Evolutionary conservation across 2,888 invertebrate genomes (phyloP).

Genomic region (Siphlonurus alternatus): DNA sequence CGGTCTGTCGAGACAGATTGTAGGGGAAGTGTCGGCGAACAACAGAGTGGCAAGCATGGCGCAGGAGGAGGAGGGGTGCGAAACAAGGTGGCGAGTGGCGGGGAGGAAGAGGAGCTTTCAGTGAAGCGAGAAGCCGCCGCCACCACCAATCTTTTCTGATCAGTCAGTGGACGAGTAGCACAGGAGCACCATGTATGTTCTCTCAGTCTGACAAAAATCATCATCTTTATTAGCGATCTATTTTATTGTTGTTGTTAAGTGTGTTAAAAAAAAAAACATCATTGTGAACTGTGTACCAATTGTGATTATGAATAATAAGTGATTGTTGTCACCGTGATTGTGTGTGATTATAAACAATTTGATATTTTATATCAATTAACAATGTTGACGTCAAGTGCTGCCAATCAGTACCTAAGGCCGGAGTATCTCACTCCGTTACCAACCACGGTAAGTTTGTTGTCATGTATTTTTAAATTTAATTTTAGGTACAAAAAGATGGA

Average conservation of each 20-base stretch:
- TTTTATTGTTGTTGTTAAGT: no score
- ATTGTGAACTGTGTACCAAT: no score
- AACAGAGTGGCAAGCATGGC: neutral
- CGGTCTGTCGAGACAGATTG: neutral
- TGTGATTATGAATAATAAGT: no score
- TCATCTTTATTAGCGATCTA: no score
- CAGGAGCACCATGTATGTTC: neutral
- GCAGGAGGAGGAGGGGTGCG: neutral
- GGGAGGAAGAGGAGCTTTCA: neutral
- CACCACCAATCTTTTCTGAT: neutral
- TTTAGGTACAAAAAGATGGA: no score
- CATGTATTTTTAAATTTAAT: no score
- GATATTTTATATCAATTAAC: neutral
- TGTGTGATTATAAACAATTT: neutral
- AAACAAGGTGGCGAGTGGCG: neutral
- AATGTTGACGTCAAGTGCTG: slow-evolving; percentile 62
- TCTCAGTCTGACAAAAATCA: no score
- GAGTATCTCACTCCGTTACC: slow-evolving; percentile 91
- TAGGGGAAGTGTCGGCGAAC: neutral
- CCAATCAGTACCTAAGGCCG: slow-evolving; percentile 87
- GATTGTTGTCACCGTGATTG: neutral
- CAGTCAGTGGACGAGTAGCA: neutral
- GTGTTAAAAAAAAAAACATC: no score
- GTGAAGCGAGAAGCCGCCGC: neutral
- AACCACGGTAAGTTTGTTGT: slow-evolving; percentile 67